phyloP scores from a whole-genome alignment of 2,113 vertebrate species.

The Nothocercus julius region DNA sequence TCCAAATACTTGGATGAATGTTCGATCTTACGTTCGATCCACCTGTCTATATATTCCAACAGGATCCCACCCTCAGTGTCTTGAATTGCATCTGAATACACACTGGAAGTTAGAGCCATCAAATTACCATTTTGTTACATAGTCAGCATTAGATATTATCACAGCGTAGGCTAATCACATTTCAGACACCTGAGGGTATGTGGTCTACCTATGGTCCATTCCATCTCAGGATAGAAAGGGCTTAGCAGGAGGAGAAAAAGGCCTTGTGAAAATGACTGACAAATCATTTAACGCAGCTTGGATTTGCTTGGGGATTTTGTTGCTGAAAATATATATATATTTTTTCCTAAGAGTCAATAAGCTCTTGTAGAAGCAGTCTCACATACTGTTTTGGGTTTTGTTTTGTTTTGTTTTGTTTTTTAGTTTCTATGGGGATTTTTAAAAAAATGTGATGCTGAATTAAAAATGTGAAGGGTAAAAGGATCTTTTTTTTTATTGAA shows the following conservation, averaged over 20 bases:
- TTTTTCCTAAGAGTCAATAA: too few species aligned
- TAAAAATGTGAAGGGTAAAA: background rate
- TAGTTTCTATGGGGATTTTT: background rate
- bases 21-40: background rate
- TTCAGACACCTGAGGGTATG: background rate
- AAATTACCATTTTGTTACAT: background rate
- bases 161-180: background rate
- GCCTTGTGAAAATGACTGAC: background rate
- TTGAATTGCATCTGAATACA: background rate
- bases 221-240: background rate
- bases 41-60: background rate
- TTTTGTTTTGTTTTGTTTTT: too few species aligned
- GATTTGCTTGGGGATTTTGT: too few species aligned
- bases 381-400: too few species aligned
- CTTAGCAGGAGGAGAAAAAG: background rate
- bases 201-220: too few species aligned
- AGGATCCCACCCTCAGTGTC: background rate
- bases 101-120: background rate
- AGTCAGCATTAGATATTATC: background rate
- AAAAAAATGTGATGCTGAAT: background rate
- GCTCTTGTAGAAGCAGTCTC: too few species aligned
- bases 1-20: fast-evolving
- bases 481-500: background rate
- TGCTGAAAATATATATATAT: too few species aligned
- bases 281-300: background rate